A percentile compares a stretch with the other conserved stretches of the same genome.
These are phyloP conservation scores for Temnothorax curvispinosus DNA, from an alignment of 1,140 invertebrate species.

Conservation along the genomic window DNA sequence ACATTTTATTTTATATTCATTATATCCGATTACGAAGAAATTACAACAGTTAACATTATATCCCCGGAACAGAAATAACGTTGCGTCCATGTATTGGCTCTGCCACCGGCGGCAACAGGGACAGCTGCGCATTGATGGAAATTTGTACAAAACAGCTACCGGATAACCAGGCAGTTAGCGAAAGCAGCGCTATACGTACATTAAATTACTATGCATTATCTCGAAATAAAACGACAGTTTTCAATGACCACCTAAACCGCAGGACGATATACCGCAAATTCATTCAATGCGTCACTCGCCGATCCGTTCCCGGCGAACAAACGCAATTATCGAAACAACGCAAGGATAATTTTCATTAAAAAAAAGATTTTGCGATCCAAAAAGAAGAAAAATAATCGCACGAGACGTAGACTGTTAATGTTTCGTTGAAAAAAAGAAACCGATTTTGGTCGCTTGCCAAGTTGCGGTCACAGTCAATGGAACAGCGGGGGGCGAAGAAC, in stretches of 20 bases:
- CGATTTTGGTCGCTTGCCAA: constrained; percentile 72
- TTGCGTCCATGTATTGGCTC: background rate
- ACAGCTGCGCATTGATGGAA: constrained; percentile 3
- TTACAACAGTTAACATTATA: background rate
- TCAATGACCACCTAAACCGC: background rate
- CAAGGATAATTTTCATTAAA: background rate
- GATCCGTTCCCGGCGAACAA: background rate
- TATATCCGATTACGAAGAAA: background rate
- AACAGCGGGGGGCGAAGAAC: background rate
- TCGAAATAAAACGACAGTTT: constrained; percentile 19
- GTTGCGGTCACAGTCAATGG: constrained; percentile 68
- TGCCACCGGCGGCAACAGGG: background rate
- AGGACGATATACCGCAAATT: constrained; percentile 6
- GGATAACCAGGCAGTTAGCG: background rate
- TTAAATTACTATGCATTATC: constrained; percentile 33
- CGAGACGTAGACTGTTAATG: constrained; percentile 41
- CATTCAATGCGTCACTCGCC: background rate
- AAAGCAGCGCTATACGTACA: background rate
- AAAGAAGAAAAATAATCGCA: background rate
- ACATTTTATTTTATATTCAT: background rate
- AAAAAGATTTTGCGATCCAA: background rate
- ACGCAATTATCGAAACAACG: background rate
- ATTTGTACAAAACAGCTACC: constrained; percentile 19
- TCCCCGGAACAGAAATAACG: background rate
- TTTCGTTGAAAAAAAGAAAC: constrained; percentile 49